These are phyloP conservation scores for Eleginops maclovinus DNA, from an alignment of 2,113 vertebrate species.

Conservation along the genomic window DNA sequence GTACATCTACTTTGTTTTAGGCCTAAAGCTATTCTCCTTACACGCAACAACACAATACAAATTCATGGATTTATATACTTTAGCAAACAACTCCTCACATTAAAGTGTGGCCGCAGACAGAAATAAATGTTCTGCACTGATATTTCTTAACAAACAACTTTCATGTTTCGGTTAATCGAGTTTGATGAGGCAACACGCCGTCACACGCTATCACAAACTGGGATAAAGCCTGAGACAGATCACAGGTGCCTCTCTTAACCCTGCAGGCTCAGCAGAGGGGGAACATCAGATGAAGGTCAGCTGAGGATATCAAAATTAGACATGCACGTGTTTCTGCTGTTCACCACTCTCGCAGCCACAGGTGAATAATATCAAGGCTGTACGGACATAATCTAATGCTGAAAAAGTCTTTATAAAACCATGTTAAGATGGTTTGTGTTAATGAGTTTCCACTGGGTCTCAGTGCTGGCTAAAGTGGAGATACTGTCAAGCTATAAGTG, in stretches of 20 bases:
- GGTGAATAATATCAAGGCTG: conserved; percentile 8
- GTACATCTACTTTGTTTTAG: background rate
- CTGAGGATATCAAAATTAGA: conserved; percentile 37
- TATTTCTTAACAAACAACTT: background rate
- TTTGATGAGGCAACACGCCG: background rate
- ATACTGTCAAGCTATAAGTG: conserved; percentile 53
- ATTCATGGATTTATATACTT: background rate
- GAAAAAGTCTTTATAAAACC: background rate
- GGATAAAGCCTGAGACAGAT: conserved; percentile 44
- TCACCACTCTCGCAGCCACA: conserved; percentile 45
- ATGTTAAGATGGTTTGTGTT: background rate
- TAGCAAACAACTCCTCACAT: background rate
- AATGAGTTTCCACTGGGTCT: conserved; percentile 10
- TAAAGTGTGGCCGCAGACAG: background rate
- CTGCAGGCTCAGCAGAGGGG: background rate
- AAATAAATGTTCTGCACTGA: conserved; percentile 1
- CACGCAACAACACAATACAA: background rate
- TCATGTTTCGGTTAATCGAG: background rate
- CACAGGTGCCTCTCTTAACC: conserved; percentile 36
- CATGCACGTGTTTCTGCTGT: conserved; percentile 57
- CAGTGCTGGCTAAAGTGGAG: conserved; percentile 70
- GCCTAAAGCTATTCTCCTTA: background rate
- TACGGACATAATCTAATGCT: background rate
- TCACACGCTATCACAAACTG: conserved; percentile 12
- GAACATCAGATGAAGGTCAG: conserved; percentile 12